A percentile compares a stretch with the other conserved stretches of the same genome.
Evolutionary conservation across 2,113 vertebrate species (phyloP).

Genomic region (Cairina moschata): DNA sequence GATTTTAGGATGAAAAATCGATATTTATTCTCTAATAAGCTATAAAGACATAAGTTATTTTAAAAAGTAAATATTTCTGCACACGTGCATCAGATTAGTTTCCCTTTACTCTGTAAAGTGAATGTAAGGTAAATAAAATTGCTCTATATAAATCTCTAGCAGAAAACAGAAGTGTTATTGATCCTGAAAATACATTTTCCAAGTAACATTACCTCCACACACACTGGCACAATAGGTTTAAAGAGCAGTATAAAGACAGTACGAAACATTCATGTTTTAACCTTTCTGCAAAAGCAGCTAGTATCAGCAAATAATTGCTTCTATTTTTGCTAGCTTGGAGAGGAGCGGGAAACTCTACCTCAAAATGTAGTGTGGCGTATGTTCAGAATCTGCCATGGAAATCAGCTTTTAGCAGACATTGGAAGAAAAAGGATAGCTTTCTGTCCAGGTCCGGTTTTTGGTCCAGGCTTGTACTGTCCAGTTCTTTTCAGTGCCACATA

Average conservation of each 20-base stretch:
- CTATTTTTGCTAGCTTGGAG: background rate
- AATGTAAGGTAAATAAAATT: conserved; percentile 47
- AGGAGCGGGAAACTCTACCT: background rate
- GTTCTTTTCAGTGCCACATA: conserved; percentile 97
- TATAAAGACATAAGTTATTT: conserved; percentile 38
- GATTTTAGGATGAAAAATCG: background rate
- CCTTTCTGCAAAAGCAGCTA: conserved; percentile 28
- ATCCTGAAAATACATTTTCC: background rate
- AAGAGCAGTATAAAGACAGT: conserved; percentile 1
- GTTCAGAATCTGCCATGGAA: background rate
- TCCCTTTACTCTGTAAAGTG: conserved; percentile 40
- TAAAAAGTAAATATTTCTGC: conserved; percentile 32
- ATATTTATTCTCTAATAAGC: background rate
- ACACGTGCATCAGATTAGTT: conserved; percentile 16
- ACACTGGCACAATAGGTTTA: background rate
- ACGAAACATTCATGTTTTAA: conserved; percentile 33
- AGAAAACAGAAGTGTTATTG: background rate
- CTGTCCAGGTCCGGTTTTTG: conserved; percentile 93
- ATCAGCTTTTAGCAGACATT: conserved; percentile 93
- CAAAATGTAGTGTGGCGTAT: background rate
- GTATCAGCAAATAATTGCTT: conserved; percentile 28
- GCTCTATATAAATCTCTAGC: background rate
- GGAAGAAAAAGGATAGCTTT: conserved; percentile 99
- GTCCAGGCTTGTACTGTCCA: conserved; percentile 93
- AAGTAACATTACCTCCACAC: background rate